Conservation (phyloP, 2,888 invertebrate genomes). For the Caenorhabditis angaria region DNA sequence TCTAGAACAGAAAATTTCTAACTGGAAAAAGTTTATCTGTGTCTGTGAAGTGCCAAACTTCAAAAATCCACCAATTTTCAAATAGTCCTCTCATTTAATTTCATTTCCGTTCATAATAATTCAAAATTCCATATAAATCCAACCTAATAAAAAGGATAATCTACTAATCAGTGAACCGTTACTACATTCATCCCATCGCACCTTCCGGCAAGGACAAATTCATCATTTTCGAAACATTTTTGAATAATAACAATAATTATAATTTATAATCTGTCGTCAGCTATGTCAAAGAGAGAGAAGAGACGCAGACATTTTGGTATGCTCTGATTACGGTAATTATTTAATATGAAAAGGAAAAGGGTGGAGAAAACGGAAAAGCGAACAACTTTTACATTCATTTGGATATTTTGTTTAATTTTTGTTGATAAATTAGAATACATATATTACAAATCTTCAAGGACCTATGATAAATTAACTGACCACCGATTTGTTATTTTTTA, state of each 20-base stretch:
- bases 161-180: slow-evolving; percentile 4
- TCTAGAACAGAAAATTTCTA: no score
- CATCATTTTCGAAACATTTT: background rate
- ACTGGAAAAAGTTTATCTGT: no score
- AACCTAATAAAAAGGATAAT: background rate
- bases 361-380: background rate
- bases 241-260: background rate
- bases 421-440: background rate
- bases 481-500: background rate
- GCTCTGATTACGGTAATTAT: slow-evolving; percentile 4
- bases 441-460: background rate
- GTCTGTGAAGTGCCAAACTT: no score
- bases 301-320: background rate
- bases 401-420: background rate
- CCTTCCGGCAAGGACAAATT: background rate
- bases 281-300: background rate
- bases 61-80: no score
- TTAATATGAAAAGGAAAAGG: background rate
- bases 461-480: background rate
- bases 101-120: background rate
- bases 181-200: no score
- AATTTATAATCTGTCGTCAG: slow-evolving; percentile 4
- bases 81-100: no score
- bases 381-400: background rate
- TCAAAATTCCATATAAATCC: no score